Percentiles rank a stretch among this genome's conserved stretches.
Conservation (phyloP, 2,888 invertebrate genomes). For the Drosophila siamana region DNA sequence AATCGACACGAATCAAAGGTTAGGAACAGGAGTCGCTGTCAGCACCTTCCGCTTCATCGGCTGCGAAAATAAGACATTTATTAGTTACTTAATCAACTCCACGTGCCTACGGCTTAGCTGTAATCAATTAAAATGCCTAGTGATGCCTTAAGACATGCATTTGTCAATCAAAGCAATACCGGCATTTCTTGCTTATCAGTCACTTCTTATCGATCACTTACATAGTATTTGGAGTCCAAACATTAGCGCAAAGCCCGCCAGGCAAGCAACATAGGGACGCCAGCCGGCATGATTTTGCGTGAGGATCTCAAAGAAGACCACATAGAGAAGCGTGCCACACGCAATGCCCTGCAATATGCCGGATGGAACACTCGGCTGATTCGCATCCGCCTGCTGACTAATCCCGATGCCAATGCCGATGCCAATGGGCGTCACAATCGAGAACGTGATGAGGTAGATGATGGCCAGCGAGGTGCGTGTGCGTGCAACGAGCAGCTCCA, state of each 20-base stretch:
- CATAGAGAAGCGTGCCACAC: constrained; percentile 96
- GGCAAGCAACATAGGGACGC: constrained; percentile 88
- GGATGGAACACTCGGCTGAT: constrained; percentile 88
- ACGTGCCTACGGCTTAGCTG: constrained; percentile 14
- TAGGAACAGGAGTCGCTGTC: constrained; percentile 55
- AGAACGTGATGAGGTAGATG: constrained; percentile 91
- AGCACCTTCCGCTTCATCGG: constrained; percentile 72
- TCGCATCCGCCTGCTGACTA: constrained; percentile 87
- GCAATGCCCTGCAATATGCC: constrained; percentile 89
- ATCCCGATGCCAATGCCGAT: constrained; percentile 92
- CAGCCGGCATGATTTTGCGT: constrained; percentile 87
- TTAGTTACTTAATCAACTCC: constrained; percentile 14
- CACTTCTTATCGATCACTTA: constrained; percentile 60
- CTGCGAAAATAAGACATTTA: constrained; percentile 34
- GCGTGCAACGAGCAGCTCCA: constrained; percentile 91
- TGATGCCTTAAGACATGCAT: constrained; percentile 27
- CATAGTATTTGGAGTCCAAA: constrained; percentile 87
- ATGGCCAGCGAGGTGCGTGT: constrained; percentile 88
- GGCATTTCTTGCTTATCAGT: constrained; percentile 13
- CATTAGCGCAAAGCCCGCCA: constrained; percentile 90
- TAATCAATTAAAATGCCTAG: constrained; percentile 26
- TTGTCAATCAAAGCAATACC: constrained; percentile 31
- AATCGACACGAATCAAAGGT: neutral
- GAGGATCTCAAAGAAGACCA: constrained; percentile 98
- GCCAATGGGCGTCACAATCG: constrained; percentile 90